phyloP scores from a whole-genome alignment of 1,140 invertebrate genomes.

The Oscheius sp. region DNA sequence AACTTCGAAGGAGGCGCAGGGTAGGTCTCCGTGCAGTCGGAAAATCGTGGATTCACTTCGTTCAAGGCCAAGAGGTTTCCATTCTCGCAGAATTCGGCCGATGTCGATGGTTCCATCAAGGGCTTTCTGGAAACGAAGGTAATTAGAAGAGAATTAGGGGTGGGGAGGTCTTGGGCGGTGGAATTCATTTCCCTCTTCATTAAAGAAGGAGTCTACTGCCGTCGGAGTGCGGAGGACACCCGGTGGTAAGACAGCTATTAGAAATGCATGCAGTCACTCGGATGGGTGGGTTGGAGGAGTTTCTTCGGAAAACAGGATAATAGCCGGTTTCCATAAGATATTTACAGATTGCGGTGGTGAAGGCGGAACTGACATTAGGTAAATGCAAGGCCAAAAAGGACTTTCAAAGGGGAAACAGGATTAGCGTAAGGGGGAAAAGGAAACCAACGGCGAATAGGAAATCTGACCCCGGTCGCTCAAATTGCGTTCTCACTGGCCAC shows the following conservation, averaged over 20 bases:
- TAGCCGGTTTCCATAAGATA: no score
- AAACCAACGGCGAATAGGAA: background rate
- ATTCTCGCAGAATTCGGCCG: slow-evolving; percentile 1
- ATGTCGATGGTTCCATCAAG: background rate
- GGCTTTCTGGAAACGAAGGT: background rate
- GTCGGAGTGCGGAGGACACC: background rate
- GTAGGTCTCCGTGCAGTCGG: background rate
- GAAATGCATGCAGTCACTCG: no score
- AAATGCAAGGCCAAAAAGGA: background rate
- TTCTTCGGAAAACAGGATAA: no score
- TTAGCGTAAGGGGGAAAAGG: background rate
- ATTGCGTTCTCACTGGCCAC: background rate
- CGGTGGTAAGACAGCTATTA: background rate
- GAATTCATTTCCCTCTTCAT: background rate
- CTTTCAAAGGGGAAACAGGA: background rate
- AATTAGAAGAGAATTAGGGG: background rate
- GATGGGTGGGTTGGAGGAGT: no score
- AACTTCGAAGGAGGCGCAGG: background rate
- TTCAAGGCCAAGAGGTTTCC: background rate
- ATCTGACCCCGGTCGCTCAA: background rate
- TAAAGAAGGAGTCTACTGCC: background rate
- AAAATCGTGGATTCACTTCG: background rate
- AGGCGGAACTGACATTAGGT: no score
- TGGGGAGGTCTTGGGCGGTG: background rate
- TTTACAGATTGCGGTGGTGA: no score